phyloP scores from a whole-genome alignment of 2,888 invertebrate species.

The Drosophila multiciliata region DNA sequence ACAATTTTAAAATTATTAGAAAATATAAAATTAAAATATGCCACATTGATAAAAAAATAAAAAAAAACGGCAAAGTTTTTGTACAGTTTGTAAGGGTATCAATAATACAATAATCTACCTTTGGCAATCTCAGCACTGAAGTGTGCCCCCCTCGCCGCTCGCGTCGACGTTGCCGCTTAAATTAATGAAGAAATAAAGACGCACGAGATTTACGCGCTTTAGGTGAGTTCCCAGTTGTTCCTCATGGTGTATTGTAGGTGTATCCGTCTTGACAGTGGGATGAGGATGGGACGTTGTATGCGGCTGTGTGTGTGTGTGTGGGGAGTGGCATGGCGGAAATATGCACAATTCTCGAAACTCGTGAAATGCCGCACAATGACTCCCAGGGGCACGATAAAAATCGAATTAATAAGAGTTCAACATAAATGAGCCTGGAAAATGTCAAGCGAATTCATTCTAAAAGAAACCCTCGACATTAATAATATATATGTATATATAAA shows the following conservation, averaged over 20 bases:
- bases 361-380: constrained; percentile 82
- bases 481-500: constrained; percentile 5
- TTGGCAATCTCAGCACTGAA: constrained; percentile 75
- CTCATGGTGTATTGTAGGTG: constrained; percentile 15
- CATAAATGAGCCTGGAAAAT: constrained; percentile 78
- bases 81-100: constrained; percentile 26
- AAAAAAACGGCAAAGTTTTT: too few relatives aligned
- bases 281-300: not conserved
- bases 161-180: constrained; percentile 66
- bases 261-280: not conserved
- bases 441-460: constrained; percentile 53
- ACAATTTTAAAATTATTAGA: not conserved
- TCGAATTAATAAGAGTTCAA: constrained; percentile 85
- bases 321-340: constrained; percentile 52
- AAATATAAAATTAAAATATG: not conserved
- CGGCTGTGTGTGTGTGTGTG: not conserved
- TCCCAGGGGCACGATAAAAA: constrained; percentile 84
- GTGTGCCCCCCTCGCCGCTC: constrained; percentile 48
- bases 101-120: constrained; percentile 76
- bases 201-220: constrained; percentile 72
- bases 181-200: constrained; percentile 84
- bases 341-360: constrained; percentile 73
- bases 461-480: constrained; percentile 13
- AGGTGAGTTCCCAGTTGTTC: constrained; percentile 49
- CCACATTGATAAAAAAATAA: not conserved